Base-by-base conservation (phyloP, 2,113 vertebrate genomes). In the Sturnus vulgaris region DNA sequence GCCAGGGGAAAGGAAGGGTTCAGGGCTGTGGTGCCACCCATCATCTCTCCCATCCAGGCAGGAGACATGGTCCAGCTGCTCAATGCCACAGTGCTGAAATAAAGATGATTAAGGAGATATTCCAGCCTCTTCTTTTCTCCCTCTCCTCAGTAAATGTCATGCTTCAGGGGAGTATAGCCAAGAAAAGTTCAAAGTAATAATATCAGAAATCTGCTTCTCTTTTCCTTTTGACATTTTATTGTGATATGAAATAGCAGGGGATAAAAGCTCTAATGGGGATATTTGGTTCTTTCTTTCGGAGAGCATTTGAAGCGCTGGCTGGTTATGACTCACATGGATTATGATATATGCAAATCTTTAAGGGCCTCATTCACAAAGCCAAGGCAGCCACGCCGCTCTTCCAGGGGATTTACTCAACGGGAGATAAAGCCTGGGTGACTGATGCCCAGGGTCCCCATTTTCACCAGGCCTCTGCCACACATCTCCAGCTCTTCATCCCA, bases 131-230 rank as follows among this genome's bases (percentile, higher is more conserved):
- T 60, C 86, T 81, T 92, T 92, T 94, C 84, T 70, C 8, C 83
- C 70, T 80, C 65, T 79, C 86, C 83, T 96, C 56, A 5, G 82
- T 96, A 97, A 97, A 97, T 97, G 97, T 95, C 97, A 97, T 21
- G 69, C 96, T 98, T 95, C 93, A 85, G 84, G 96, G 94, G 93
- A 97, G 66, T 49, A 37, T 39, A 91, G 82, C 93, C 86, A 93
- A 96, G 95, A 95, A 97, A 97, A 97, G 97, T 97, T 97, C 97
- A 97, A 94, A 96, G 97, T 92, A 95, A 97, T 96, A 92, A 97
- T 95, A 96, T 96, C 92, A 95, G 82, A 96, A 95, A 96, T 93
- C 95, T 86, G 93, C 92, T 97, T 94, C 94, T 96, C 93, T 97
- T 88, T 96, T 95, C 88, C 90, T 95, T 95, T 87, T 96, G 97